These are phyloP conservation scores for Lepus oiostolus DNA, from an alignment of 2,797 vertebrate genomes.

Conservation along the genomic window DNA sequence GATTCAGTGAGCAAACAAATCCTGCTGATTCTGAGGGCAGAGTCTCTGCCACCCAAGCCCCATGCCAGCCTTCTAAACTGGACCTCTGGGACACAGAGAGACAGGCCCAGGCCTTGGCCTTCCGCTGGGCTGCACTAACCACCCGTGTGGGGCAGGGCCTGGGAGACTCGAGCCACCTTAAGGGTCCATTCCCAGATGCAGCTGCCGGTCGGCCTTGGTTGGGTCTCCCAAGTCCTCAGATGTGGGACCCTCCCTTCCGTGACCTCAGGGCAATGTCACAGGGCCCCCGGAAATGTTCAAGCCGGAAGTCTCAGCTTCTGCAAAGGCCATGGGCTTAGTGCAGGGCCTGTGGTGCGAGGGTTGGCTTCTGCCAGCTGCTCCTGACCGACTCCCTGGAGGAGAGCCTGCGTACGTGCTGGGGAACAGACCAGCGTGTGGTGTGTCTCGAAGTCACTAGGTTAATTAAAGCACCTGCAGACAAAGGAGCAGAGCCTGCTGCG, in stretches of 20 bases:
- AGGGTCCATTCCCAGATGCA: background rate
- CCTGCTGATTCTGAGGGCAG: background rate
- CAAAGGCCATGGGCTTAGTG: background rate
- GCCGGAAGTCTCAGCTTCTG: background rate
- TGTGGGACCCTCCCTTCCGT: background rate
- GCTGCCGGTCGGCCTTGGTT: background rate
- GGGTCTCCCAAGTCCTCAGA: background rate
- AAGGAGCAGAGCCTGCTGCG: background rate
- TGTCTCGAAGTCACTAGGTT: background rate
- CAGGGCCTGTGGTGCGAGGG: background rate
- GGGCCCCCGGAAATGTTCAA: background rate
- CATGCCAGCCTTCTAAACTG: background rate
- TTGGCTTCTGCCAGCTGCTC: background rate
- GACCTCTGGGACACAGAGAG: background rate
- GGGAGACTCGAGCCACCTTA: background rate
- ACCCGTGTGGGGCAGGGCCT: background rate
- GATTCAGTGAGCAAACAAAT: background rate
- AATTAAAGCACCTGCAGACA: background rate
- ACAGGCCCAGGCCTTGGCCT: background rate
- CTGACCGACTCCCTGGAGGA: background rate
- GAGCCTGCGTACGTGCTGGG: constrained; percentile 23
- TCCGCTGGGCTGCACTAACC: background rate
- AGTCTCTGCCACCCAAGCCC: background rate
- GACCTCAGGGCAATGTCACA: background rate
- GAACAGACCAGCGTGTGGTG: fast-evolving